Base-by-base conservation (phyloP, 2,113 vertebrate genomes). In the Alosa alosa region DNA sequence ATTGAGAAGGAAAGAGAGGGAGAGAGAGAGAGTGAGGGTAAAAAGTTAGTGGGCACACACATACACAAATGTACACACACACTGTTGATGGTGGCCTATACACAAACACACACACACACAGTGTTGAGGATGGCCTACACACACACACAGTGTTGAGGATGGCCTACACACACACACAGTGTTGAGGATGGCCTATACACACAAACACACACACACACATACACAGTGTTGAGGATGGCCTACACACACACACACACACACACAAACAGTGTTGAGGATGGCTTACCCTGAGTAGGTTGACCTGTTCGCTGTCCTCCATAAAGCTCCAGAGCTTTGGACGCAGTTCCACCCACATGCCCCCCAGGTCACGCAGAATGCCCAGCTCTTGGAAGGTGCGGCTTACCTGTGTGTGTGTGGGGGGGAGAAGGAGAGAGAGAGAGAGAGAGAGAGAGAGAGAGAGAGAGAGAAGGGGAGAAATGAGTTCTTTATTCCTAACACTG, bases 331-430 rank as follows among this genome's bases (percentile, higher is more conserved):
- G 95, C 93, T 97, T 97, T 7, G 97, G 98, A 88, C 94, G 96
- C 91, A 97, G 93, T 87, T 99, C 98, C 78, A 97, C 95, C 98
- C 98, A 99, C 97, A 99, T 98, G 81, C 96, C 97, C 11, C 97
- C 96, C 0, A 99, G 93, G 89, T 99, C 97, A 89, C 96, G 94
- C 88, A 99, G 97, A 82, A 99, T 95, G 85, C 96, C 95, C 4
- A 99, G 92, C 86, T 99, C 97, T 93, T 99, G 97, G 93, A 99
- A 99, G 0, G 98, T 99, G 92, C 96, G 97, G 93, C 99, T 99
- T 88, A 99, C 97, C 98, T 99, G 93, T 86, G 92, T 31, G 31
- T 31, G 31, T 31, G 31, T 31, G 44, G 82, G 25, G 13, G 15
- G 31, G 25, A 25, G 36, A 31, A 50, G 17, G 82, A 85, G 41